phyloP scores from a whole-genome alignment of 2,113 vertebrate genomes.

The Typhlomys cinereus region DNA sequence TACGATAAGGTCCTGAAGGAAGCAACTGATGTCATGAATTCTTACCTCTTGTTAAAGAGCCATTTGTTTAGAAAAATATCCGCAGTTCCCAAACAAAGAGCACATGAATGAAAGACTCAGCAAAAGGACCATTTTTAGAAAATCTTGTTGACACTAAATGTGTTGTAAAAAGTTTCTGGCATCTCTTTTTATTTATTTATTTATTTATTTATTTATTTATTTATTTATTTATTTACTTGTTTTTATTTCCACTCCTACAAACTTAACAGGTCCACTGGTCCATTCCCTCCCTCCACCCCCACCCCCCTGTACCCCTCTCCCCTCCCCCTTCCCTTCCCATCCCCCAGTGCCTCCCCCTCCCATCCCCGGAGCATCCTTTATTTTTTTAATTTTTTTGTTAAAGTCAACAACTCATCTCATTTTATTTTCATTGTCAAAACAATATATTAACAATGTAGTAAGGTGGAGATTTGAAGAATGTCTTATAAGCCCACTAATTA shows the following conservation, averaged over 20 bases:
- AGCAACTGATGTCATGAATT: background rate
- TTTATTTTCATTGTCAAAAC: background rate
- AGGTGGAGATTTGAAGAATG: background rate
- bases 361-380: too few species aligned
- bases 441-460: background rate
- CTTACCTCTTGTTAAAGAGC: constrained; percentile 4
- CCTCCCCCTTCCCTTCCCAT: too few species aligned
- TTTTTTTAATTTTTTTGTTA: too few species aligned
- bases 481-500: background rate
- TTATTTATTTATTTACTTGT: too few species aligned
- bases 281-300: too few species aligned
- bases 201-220: too few species aligned
- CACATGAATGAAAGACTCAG: background rate
- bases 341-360: too few species aligned
- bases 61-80: background rate
- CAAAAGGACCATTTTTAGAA: background rate
- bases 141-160: background rate
- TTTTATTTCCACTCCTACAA: too few species aligned
- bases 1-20: background rate
- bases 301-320: too few species aligned
- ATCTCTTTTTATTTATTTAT: too few species aligned
- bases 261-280: too few species aligned
- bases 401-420: background rate
- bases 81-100: background rate
- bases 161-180: background rate